Percentiles rank a stretch among this genome's conserved stretches.
Conservation (phyloP, 2,797 vertebrate genomes). For the Hippocampus kuda region DNA sequence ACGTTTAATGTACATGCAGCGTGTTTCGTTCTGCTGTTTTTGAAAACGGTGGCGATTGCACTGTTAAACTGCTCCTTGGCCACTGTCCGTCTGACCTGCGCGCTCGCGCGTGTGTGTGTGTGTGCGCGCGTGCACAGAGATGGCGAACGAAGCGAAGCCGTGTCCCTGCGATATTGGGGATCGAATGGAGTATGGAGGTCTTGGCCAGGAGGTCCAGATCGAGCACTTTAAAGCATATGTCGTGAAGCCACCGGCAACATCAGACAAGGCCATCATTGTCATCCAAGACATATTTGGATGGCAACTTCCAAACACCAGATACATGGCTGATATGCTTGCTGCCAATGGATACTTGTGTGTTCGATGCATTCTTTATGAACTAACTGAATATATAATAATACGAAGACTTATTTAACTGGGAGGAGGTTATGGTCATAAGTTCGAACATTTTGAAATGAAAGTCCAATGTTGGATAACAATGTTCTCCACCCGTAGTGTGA, state of each 20-base stretch:
- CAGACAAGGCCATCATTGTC: constrained; percentile 79
- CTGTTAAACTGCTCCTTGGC: background rate
- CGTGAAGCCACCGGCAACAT: constrained; percentile 60
- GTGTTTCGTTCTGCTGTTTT: background rate
- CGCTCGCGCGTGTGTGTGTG: too few species aligned
- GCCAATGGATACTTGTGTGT: constrained; percentile 79
- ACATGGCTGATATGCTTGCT: constrained; percentile 82
- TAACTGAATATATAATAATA: background rate
- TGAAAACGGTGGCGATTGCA: background rate
- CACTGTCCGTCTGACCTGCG: background rate
- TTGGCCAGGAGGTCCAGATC: constrained; percentile 78
- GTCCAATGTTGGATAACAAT: background rate
- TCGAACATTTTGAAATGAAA: background rate
- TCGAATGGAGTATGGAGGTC: constrained; percentile 70
- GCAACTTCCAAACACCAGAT: constrained; percentile 84
- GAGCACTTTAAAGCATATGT: constrained; percentile 78
- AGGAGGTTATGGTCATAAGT: too few species aligned
- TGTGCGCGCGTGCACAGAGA: constrained; percentile 46
- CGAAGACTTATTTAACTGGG: too few species aligned
- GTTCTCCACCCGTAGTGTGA: too few species aligned
- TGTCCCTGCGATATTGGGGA: constrained; percentile 81
- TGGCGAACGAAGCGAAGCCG: constrained; percentile 81
- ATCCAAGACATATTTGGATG: constrained; percentile 87
- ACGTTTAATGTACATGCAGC: background rate
- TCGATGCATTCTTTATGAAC: background rate